phyloP scores from a whole-genome alignment of 2,113 vertebrate genomes.

The Megaceryle maxima region DNA sequence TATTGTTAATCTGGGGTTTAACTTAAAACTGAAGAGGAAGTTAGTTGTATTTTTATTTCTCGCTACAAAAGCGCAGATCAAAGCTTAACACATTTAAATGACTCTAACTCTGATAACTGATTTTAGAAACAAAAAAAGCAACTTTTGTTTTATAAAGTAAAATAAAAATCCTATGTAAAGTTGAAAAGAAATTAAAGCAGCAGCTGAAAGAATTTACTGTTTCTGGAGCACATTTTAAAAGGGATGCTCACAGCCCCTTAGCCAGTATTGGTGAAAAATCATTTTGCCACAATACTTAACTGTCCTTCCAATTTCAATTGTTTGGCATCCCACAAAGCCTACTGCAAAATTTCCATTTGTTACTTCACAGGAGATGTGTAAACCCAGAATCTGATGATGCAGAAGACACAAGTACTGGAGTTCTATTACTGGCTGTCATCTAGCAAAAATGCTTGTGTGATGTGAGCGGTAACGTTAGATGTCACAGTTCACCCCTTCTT shows the following conservation, averaged over 20 bases:
- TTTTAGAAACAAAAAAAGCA: neutral
- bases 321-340: neutral
- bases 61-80: neutral
- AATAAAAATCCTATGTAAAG: neutral
- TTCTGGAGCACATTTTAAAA: neutral
- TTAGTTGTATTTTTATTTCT: neutral
- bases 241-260: neutral
- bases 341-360: neutral
- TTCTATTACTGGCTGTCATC: neutral
- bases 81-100: neutral
- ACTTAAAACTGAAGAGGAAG: neutral
- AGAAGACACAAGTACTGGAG: neutral
- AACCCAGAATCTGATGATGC: neutral
- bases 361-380: neutral
- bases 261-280: neutral
- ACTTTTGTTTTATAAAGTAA: neutral
- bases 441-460: neutral
- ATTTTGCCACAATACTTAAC: neutral
- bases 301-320: neutral
- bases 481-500: neutral
- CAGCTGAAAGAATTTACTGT: neutral
- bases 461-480: neutral
- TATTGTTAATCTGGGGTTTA: neutral
- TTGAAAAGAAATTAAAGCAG: neutral
- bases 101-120: neutral